These are phyloP conservation scores for Mystacides longicornis DNA, from an alignment of 2,888 invertebrate species.

Conservation along the genomic window DNA sequence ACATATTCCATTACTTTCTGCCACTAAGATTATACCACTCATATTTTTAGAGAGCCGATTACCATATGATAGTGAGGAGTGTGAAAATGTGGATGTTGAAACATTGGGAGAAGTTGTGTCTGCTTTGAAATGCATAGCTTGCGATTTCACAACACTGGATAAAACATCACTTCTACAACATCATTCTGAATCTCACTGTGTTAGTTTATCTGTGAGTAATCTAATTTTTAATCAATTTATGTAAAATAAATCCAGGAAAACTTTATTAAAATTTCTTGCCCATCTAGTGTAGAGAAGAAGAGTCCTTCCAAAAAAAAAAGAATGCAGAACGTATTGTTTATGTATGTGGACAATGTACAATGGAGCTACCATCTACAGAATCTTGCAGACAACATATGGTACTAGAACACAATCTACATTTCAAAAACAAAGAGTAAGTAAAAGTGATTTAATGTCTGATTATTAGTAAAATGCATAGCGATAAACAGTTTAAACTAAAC, in stretches of 20 bases:
- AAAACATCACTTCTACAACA: slow-evolving; percentile 36
- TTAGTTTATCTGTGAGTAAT: too few relatives aligned
- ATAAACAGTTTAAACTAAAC: too few relatives aligned
- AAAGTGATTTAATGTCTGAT: too few relatives aligned
- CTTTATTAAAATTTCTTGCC: too few relatives aligned
- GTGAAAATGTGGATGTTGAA: slow-evolving; percentile 31
- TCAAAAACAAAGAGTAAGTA: too few relatives aligned
- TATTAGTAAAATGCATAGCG: too few relatives aligned
- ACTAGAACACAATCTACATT: slow-evolving; percentile 30
- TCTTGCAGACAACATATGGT: slow-evolving; percentile 48
- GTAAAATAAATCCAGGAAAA: too few relatives aligned
- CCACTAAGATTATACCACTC: not conserved
- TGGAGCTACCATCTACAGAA: slow-evolving; percentile 40
- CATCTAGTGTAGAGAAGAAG: not conserved
- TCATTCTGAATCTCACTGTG: slow-evolving; percentile 28
- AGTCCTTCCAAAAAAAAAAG: not conserved
- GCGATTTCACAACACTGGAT: slow-evolving; percentile 41
- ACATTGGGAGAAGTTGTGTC: slow-evolving; percentile 48
- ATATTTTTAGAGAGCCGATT: not conserved
- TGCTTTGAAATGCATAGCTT: slow-evolving; percentile 49
- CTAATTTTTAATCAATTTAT: too few relatives aligned
- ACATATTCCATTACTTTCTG: not conserved
- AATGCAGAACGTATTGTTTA: slow-evolving; percentile 31
- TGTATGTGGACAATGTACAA: slow-evolving; percentile 45
- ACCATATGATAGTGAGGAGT: not conserved